These are phyloP conservation scores for Notarius quadriscutis DNA, from an alignment of 2,113 vertebrate genomes.

Conservation along the genomic window DNA sequence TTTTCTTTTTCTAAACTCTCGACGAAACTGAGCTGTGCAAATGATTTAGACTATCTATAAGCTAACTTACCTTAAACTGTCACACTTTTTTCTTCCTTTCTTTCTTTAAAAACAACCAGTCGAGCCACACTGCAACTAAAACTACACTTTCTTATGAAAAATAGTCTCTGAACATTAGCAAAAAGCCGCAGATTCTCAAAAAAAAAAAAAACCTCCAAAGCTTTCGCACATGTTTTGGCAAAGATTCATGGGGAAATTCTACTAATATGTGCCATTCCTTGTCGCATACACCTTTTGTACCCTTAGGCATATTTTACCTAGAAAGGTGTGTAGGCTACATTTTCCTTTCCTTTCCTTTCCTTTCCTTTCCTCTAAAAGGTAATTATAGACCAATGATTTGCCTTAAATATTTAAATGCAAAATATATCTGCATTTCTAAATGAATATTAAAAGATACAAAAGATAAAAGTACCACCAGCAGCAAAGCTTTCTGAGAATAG, in stretches of 20 bases:
- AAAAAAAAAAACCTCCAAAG: too few relatives aligned
- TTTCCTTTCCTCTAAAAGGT: neutral
- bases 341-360: neutral
- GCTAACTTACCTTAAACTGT: neutral
- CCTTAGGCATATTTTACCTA: too few relatives aligned
- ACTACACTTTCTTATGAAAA: neutral
- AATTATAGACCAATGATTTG: neutral
- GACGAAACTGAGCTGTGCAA: neutral
- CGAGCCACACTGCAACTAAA: neutral
- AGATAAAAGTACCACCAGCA: neutral
- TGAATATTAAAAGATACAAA: neutral
- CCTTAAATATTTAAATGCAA: neutral
- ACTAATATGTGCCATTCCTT: neutral
- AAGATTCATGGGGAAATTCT: neutral
- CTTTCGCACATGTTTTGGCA: neutral
- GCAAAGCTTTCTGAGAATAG: neutral
- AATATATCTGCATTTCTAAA: neutral
- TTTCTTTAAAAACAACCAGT: neutral
- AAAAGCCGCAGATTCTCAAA: neutral
- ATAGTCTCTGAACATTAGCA: neutral
- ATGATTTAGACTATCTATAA: neutral
- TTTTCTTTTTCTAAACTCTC: slow-evolving; percentile 45
- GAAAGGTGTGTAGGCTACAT: too few relatives aligned
- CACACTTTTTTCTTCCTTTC: too few relatives aligned
- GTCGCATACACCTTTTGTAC: neutral